phyloP scores from a whole-genome alignment of 2,113 vertebrate species.

The Menura novaehollandiae region DNA sequence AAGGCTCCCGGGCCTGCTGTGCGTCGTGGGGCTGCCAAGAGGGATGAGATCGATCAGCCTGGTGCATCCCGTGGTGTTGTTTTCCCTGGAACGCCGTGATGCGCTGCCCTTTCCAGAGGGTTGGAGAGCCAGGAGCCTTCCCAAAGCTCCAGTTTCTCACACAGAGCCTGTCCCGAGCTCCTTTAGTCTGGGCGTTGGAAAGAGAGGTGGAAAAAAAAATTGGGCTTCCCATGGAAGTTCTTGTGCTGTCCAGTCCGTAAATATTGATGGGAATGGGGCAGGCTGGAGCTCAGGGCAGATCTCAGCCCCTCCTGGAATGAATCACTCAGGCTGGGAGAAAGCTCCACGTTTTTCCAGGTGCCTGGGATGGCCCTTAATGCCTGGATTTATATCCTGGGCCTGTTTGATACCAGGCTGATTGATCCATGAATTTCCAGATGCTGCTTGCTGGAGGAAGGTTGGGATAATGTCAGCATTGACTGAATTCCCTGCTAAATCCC shows the following conservation, averaged over 20 bases:
- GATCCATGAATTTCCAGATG: not conserved
- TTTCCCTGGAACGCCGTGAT: not conserved
- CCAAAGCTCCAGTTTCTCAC: not conserved
- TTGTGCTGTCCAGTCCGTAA: not conserved
- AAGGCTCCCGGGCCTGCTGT: not conserved
- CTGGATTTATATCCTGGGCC: not conserved
- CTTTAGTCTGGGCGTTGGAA: not conserved
- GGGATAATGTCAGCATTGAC: not conserved
- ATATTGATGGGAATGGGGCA: not conserved
- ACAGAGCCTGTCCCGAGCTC: not conserved
- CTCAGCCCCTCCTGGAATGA: not conserved
- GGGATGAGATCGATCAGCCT: not conserved
- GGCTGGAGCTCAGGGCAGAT: not conserved
- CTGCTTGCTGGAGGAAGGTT: not conserved
- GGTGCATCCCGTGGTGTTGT: accelerated
- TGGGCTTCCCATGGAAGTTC: not conserved
- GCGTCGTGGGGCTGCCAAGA: not conserved
- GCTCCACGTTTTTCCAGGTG: not conserved
- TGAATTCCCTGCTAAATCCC: not conserved
- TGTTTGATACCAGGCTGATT: not conserved
- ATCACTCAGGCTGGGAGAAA: not conserved
- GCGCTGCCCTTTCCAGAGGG: not conserved
- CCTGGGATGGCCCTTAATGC: not conserved
- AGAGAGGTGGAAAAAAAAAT: not conserved
- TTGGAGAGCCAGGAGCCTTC: not conserved